These are phyloP conservation scores for Acipenser oxyrinchus DNA, from an alignment of 2,797 vertebrate species.

Conservation along the genomic window DNA sequence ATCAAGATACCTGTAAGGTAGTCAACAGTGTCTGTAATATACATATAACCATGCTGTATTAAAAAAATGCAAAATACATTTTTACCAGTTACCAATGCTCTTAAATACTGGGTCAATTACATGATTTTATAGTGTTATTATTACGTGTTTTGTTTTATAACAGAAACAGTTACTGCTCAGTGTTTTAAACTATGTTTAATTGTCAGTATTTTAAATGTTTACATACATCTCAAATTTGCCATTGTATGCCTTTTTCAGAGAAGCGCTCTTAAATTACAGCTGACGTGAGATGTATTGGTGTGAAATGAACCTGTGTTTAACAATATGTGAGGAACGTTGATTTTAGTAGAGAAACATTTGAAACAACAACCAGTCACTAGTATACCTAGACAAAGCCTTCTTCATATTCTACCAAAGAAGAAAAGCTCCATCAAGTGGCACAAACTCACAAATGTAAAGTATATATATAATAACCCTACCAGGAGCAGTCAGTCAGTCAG, in stretches of 20 bases:
- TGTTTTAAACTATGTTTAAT: conserved; percentile 45
- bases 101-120: neutral
- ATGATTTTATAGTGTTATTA: conserved; percentile 57
- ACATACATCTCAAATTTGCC: conserved; percentile 65
- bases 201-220: conserved; percentile 72
- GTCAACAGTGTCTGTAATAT: neutral
- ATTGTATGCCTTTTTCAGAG: conserved; percentile 55
- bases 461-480: conserved; percentile 32
- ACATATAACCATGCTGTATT: conserved; percentile 34
- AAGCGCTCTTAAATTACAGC: conserved; percentile 42
- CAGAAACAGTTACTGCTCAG: conserved; percentile 36
- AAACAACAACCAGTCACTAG: neutral
- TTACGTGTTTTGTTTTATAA: conserved; percentile 46
- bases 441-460: conserved; percentile 48
- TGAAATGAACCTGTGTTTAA: neutral
- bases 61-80: conserved; percentile 37
- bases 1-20: neutral
- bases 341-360: neutral
- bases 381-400: neutral
- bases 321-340: neutral
- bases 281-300: conserved; percentile 6
- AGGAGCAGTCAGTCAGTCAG: conserved; percentile 47
- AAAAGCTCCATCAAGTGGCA: conserved; percentile 46
- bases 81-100: neutral
- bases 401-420: conserved; percentile 67